Evolutionary conservation across 2,888 invertebrate genomes (phyloP), one percentile per base, ranked within the genome.

Genomic region (Macaria notata): DNA sequence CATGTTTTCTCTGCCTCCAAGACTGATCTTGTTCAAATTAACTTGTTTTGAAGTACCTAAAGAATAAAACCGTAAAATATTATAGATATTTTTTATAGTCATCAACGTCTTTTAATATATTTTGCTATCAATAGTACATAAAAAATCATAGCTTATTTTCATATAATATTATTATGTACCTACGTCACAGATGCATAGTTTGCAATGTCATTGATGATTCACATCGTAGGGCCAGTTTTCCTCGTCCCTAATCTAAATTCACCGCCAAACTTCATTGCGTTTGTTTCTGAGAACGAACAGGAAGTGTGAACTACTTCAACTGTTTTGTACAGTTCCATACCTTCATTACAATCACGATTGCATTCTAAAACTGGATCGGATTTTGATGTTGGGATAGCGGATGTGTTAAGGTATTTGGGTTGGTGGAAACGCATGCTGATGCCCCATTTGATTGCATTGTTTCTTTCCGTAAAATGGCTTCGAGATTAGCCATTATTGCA

Each of bases 221-320:
- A 19, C 19, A 19, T 19, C 19, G 19, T 19, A 19, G 19, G 19
- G 19, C 19, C 42, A 9, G 33, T 60, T 63, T 65, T 63, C 63
- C 59, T 63, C 47, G 29, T 52, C 42, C 50, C 62, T 66, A 59
- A 66, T 66, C 46, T 59, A 62, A 57, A 66, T 66, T 64, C 66
- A 64, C 56, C 56, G 56, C 36, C 53, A 43, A 64, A 60, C 61
- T 57, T 48, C 59, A 56, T 48, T 52, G 64, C 69, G 65, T 68
- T 60, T 63, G 70, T 53, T 79, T 77, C 79, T 72, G 52, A 59
- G 78, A 78, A 82, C 56, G 59, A 65, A 68, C 82, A 81, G 82
- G 82, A 82, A 79, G 72, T 70, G 52, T 58, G 55, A 56, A 62
- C 66, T 69, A 64, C 72, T 71, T 42, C 49, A 54, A 69, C 67